These are phyloP conservation scores for Baryphthengus martii DNA, from an alignment of 2,113 vertebrate genomes.

Conservation along the genomic window DNA sequence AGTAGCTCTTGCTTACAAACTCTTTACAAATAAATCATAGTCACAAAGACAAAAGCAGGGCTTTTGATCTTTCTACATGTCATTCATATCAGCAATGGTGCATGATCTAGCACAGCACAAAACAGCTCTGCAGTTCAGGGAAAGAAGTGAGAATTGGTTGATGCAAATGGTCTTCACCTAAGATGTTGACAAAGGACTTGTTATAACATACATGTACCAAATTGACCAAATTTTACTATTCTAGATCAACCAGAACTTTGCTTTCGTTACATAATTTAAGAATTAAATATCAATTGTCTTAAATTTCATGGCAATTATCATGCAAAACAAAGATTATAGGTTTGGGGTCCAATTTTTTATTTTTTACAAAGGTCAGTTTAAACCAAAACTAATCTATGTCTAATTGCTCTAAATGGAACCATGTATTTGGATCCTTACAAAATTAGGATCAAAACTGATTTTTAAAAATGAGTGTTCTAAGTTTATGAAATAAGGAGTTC, in stretches of 20 bases:
- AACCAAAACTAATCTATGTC: background rate
- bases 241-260: background rate
- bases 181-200: background rate
- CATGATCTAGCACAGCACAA: background rate
- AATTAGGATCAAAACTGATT: background rate
- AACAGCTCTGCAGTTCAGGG: background rate
- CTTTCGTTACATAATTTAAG: background rate
- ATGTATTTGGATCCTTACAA: background rate
- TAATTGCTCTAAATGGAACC: background rate
- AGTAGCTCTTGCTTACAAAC: background rate
- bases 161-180: background rate
- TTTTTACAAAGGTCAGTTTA: background rate
- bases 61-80: background rate
- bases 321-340: background rate
- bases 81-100: background rate
- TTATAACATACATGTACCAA: background rate
- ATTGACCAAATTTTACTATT: background rate
- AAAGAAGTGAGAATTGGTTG: background rate
- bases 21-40: background rate
- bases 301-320: background rate
- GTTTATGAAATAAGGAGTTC: background rate
- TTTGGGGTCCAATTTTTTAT: fast-evolving
- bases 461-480: background rate
- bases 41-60: background rate
- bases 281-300: background rate